A percentile compares a stretch with the other conserved stretches of the same genome.
These are phyloP conservation scores for Alligator mississippiensis DNA, from an alignment of 2,113 vertebrate species.

Conservation along the genomic window DNA sequence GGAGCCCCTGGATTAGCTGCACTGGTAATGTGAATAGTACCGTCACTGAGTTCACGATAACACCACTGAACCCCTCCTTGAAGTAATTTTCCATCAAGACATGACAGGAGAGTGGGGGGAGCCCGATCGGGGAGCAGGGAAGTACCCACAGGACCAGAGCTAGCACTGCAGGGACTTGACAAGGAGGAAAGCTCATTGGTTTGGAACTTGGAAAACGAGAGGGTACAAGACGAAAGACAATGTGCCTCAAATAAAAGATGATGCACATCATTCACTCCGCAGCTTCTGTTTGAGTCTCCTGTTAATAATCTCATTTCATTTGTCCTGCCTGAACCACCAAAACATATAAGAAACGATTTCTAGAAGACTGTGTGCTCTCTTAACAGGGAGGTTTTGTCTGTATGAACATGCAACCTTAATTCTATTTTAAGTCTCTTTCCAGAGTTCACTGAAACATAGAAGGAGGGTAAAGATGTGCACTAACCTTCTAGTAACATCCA, in stretches of 20 bases:
- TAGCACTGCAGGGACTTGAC: too few species aligned
- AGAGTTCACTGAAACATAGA: conserved; percentile 9
- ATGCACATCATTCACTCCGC: not conserved
- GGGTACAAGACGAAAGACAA: not conserved
- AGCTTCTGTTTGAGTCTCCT: not conserved
- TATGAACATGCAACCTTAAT: not conserved
- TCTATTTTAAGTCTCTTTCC: not conserved
- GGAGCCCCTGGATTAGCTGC: too few species aligned
- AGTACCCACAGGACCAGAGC: too few species aligned
- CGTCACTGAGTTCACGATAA: too few species aligned
- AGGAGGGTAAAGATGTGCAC: fast-evolving
- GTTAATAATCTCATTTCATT: conserved; percentile 2
- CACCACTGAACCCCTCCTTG: too few species aligned
- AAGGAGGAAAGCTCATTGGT: not conserved
- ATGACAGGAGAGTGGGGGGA: too few species aligned
- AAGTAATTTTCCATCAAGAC: too few species aligned
- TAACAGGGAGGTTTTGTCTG: not conserved
- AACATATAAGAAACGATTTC: conserved; percentile 3
- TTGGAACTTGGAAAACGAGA: not conserved
- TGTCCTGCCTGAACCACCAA: conserved; percentile 3
- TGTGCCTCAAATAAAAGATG: not conserved
- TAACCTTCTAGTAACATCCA: not conserved
- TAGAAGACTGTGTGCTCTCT: not conserved
- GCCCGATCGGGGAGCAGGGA: too few species aligned
- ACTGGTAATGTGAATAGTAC: too few species aligned